Evolutionary conservation across 2,797 vertebrate species (phyloP).

Genomic region (Dicrostonyx torquatus): DNA sequence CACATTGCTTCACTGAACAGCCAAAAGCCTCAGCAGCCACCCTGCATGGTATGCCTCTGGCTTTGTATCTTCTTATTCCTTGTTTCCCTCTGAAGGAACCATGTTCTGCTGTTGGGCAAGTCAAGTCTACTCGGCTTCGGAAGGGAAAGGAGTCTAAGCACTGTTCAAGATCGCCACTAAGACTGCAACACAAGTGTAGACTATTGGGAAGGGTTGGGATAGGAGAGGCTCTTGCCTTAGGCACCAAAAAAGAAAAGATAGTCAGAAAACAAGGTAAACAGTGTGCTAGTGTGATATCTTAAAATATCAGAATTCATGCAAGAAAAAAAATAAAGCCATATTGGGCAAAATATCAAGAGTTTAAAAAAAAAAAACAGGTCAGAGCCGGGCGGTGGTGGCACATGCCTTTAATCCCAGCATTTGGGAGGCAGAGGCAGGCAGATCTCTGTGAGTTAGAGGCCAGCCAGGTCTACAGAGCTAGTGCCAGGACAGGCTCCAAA

Average conservation of each 20-base stretch:
- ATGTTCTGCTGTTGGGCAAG: background rate
- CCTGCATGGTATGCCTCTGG: background rate
- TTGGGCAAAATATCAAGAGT: background rate
- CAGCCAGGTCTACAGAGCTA: too few relatives aligned
- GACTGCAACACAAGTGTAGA: background rate
- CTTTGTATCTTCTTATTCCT: background rate
- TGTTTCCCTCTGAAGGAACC: background rate
- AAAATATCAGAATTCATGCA: background rate
- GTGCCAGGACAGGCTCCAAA: too few relatives aligned
- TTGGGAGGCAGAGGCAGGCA: too few relatives aligned
- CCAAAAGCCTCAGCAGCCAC: background rate
- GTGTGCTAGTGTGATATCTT: background rate
- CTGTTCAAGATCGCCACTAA: background rate
- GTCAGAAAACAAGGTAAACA: background rate
- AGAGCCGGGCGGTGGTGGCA: too few relatives aligned
- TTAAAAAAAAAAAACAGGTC: background rate
- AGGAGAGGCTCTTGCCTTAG: background rate
- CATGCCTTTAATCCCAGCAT: too few relatives aligned
- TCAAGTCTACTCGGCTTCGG: background rate
- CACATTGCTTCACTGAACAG: background rate
- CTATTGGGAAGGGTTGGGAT: background rate
- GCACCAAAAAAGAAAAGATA: background rate
- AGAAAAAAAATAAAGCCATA: background rate
- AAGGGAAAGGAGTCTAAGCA: background rate
- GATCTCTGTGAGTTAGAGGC: too few relatives aligned